These are phyloP conservation scores for Peromyscus nudipes DNA, from an alignment of 2,797 vertebrate genomes.

Conservation along the genomic window DNA sequence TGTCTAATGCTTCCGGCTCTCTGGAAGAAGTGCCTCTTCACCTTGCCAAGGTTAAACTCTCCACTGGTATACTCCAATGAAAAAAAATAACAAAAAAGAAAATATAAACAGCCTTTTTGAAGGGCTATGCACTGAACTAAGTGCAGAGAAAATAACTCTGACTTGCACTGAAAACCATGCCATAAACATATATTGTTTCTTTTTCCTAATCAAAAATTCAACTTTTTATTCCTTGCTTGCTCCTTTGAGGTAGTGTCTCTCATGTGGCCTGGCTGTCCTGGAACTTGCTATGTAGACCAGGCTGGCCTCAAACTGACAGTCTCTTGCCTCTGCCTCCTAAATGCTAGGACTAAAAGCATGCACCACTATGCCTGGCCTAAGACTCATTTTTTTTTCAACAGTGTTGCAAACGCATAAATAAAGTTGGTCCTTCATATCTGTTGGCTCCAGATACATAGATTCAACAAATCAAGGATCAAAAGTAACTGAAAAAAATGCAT, in stretches of 20 bases:
- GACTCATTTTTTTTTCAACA: not conserved
- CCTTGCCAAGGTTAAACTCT: conserved; percentile 65
- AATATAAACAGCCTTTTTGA: not conserved
- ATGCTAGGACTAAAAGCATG: not conserved
- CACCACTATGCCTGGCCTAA: not conserved
- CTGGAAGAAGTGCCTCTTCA: conserved; percentile 47
- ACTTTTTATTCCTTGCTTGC: not conserved
- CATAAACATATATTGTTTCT: conserved; percentile 4
- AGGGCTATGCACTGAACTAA: not conserved
- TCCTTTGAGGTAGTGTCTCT: not conserved
- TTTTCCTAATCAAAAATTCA: conserved; percentile 26
- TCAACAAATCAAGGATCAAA: not conserved
- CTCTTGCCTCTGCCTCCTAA: not conserved
- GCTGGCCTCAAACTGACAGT: not conserved
- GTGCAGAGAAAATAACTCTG: conserved; percentile 34
- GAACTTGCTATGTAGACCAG: not conserved
- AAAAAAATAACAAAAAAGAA: not conserved
- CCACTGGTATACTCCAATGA: not conserved
- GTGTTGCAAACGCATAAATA: conserved; percentile 17
- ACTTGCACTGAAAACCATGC: conserved; percentile 35
- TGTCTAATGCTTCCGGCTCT: conserved; percentile 60
- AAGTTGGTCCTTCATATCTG: not conserved
- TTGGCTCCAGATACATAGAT: not conserved
- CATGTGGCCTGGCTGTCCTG: not conserved
- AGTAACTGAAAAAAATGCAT: not conserved